phyloP scores from a whole-genome alignment of 2,888 invertebrate genomes.

The Agriopis aurantiaria region DNA sequence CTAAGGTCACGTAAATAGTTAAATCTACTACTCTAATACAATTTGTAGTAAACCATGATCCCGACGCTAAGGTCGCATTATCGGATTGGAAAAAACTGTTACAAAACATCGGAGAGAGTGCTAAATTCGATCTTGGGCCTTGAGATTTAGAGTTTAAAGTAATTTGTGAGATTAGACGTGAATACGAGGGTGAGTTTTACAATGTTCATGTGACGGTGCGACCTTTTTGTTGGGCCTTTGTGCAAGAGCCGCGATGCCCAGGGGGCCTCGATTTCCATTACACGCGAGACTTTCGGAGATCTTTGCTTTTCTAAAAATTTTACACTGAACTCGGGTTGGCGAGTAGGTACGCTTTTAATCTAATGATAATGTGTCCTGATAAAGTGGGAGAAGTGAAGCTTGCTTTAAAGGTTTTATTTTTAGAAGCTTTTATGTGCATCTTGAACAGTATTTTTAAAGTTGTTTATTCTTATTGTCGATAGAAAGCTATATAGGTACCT shows the following conservation, averaged over 20 bases:
- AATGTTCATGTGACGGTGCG: conserved; percentile 84
- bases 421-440: conserved; percentile 9
- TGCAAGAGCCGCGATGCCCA: conserved; percentile 81
- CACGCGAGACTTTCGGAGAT: conserved; percentile 78
- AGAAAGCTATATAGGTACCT: neutral
- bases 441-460: conserved; percentile 3
- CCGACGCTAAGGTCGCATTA: conserved; percentile 85
- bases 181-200: conserved; percentile 81
- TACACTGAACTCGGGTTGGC: conserved; percentile 57
- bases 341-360: conserved; percentile 29
- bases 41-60: conserved; percentile 87
- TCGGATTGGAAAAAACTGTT: conserved; percentile 85
- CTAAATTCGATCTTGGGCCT: conserved; percentile 64
- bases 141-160: conserved; percentile 63
- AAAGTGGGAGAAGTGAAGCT: conserved; percentile 29
- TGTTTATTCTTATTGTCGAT: conserved; percentile 12
- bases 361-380: conserved; percentile 26
- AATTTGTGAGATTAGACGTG: conserved; percentile 61
- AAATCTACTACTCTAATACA: conserved; percentile 85
- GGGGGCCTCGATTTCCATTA: conserved; percentile 83
- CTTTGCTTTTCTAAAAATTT: conserved; percentile 70
- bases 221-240: conserved; percentile 85
- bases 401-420: conserved; percentile 5
- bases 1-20: conserved; percentile 77
- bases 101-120: conserved; percentile 60